Percentiles rank a stretch among this genome's conserved stretches.
Conservation (phyloP, 2,888 invertebrate species). For the Mactromeris polynyma region DNA sequence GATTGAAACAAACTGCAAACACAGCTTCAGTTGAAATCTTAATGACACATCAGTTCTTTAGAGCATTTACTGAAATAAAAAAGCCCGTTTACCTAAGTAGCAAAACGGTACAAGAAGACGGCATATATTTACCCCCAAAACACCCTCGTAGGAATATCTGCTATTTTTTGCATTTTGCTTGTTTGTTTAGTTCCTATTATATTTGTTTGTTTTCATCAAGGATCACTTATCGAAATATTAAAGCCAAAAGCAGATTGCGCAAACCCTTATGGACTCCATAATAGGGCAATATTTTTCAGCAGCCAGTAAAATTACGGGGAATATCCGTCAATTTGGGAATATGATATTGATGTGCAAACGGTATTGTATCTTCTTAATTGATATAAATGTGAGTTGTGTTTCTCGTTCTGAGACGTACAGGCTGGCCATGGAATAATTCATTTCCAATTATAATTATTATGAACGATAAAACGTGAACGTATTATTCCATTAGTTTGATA, state of each 20-base stretch:
- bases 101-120: no score
- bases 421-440: background rate
- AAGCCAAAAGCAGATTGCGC: background rate
- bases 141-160: no score
- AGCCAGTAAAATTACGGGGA: background rate
- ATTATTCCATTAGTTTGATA: no score
- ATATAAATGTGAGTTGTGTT: background rate
- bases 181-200: no score
- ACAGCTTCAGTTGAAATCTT: no score
- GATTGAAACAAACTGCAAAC: no score
- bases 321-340: background rate
- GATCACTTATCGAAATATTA: background rate
- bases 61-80: no score
- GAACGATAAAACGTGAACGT: background rate
- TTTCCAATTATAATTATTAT: background rate
- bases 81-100: no score
- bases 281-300: background rate
- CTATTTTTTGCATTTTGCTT: no score
- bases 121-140: no score
- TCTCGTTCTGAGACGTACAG: background rate
- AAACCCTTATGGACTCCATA: background rate
- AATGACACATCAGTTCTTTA: no score
- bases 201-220: background rate
- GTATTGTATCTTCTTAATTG: background rate
- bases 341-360: constrained; percentile 9